A percentile compares a stretch with the other conserved stretches of the same genome.
Evolutionary conservation across 1,140 invertebrate genomes (phyloP).

Genomic region (Papilio aristodemus): DNA sequence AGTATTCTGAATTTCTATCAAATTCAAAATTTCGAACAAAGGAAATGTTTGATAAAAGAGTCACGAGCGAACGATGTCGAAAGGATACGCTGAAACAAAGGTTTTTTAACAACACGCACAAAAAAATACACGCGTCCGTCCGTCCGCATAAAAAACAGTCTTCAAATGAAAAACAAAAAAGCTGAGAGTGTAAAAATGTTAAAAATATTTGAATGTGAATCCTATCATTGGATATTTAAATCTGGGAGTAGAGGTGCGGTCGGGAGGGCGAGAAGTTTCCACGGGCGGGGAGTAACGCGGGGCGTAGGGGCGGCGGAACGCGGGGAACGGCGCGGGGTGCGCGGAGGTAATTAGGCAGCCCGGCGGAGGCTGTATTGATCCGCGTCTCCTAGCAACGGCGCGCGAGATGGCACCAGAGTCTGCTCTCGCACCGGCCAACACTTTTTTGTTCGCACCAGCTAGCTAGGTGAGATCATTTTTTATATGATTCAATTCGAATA

Average conservation of each 20-base stretch:
- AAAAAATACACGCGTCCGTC: conserved; percentile 15
- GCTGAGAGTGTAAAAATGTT: conserved; percentile 8
- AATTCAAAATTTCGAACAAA: conserved; percentile 20
- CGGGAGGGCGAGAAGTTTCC: conserved; percentile 54
- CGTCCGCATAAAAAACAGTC: conserved; percentile 19
- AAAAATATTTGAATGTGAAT: conserved; percentile 76
- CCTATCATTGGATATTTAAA: conserved; percentile 80
- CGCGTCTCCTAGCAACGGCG: conserved; percentile 73
- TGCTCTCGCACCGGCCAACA: conserved; percentile 56
- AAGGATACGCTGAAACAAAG: conserved; percentile 22
- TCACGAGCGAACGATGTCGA: conserved; percentile 13
- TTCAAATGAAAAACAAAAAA: conserved; percentile 20
- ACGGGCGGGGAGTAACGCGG: conserved; percentile 45
- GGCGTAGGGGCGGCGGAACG: conserved; percentile 36
- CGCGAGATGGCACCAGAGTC: conserved; percentile 74
- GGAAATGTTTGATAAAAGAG: conserved; percentile 14
- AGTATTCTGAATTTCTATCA: background rate
- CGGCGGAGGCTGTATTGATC: conserved; percentile 80
- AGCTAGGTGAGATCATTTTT: conserved; percentile 71
- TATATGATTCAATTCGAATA: conserved; percentile 72
- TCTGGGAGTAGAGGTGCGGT: conserved; percentile 60
- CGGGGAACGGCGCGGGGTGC: conserved; percentile 39
- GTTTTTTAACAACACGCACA: background rate
- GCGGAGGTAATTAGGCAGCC: conserved; percentile 74
- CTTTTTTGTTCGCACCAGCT: conserved; percentile 70